Percentiles rank a stretch among this genome's conserved stretches.
These are phyloP conservation scores for Notoglanidium macrostoma DNA, from an alignment of 2,797 vertebrate species.

Conservation along the genomic window DNA sequence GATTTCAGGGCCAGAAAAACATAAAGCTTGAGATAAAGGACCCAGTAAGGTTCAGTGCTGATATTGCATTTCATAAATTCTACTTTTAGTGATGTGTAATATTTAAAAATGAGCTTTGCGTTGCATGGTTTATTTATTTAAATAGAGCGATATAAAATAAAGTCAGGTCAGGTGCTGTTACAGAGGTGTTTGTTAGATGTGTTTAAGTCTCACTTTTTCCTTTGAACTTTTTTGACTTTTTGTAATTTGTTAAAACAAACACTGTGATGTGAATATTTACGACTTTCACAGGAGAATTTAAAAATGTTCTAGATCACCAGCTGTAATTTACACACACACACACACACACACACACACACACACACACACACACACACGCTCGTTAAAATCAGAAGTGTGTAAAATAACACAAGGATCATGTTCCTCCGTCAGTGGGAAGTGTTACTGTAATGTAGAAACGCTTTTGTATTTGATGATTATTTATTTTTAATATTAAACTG, in stretches of 20 bases:
- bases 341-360: too few species aligned
- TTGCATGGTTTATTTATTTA: too few species aligned
- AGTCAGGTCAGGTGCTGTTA: background rate
- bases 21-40: background rate
- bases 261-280: background rate
- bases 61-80: background rate
- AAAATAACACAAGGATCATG: too few species aligned
- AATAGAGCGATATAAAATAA: background rate
- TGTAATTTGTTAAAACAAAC: too few species aligned
- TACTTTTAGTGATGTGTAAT: background rate
- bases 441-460: background rate
- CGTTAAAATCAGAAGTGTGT: too few species aligned
- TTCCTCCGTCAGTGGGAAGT: background rate
- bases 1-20: background rate
- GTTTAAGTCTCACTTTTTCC: too few species aligned
- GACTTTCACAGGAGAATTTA: too few species aligned
- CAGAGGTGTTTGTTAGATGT: background rate
- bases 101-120: background rate
- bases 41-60: background rate
- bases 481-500: background rate
- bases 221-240: too few species aligned
- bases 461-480: background rate
- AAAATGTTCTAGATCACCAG: too few species aligned
- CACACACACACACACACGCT: background rate
- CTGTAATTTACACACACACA: too few species aligned